Percentiles rank a stretch among this genome's conserved stretches.
These are phyloP conservation scores for Drosophila persimilis DNA, from an alignment of 1,140 invertebrate genomes.

Conservation along the genomic window DNA sequence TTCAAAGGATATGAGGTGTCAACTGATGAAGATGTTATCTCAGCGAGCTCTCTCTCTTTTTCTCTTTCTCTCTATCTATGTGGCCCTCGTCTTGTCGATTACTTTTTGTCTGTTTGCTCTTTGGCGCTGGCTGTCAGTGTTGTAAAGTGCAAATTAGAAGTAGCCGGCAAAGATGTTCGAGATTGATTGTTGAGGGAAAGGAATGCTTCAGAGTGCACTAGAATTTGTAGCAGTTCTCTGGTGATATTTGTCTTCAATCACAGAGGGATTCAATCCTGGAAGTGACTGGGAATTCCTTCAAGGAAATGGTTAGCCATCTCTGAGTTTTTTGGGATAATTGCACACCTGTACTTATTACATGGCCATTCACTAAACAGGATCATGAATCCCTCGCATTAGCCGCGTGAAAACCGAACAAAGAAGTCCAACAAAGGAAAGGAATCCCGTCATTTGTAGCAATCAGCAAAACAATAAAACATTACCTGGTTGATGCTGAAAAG, in stretches of 20 bases:
- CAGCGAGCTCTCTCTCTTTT: neutral
- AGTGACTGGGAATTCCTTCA: too few relatives aligned
- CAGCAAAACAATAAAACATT: constrained; percentile 76
- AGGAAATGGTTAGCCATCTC: too few relatives aligned
- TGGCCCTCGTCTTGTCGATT: neutral
- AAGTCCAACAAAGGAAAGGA: constrained; percentile 16
- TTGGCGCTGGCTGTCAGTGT: constrained; percentile 13
- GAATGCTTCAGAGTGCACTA: constrained; percentile 8
- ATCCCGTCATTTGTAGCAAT: constrained; percentile 65
- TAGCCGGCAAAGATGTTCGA: constrained; percentile 1
- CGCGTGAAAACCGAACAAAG: constrained; percentile 1
- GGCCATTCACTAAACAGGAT: constrained; percentile 14
- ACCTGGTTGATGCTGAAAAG: constrained; percentile 54
- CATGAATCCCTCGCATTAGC: constrained; percentile 28
- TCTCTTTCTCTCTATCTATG: neutral
- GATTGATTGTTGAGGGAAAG: constrained; percentile 21
- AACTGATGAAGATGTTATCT: constrained; percentile 44
- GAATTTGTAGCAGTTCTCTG: constrained; percentile 25
- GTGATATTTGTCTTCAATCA: constrained; percentile 15
- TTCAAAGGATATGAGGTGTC: constrained; percentile 77
- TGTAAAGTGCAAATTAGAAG: constrained; percentile 23
- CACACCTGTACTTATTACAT: constrained; percentile 17
- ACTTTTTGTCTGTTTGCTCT: constrained; percentile 6
- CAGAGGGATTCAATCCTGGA: neutral
- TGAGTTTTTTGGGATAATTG: too few relatives aligned